Conservation (phyloP, 2,113 vertebrate genomes). For the Rhynchopsitta pachyrhyncha region DNA sequence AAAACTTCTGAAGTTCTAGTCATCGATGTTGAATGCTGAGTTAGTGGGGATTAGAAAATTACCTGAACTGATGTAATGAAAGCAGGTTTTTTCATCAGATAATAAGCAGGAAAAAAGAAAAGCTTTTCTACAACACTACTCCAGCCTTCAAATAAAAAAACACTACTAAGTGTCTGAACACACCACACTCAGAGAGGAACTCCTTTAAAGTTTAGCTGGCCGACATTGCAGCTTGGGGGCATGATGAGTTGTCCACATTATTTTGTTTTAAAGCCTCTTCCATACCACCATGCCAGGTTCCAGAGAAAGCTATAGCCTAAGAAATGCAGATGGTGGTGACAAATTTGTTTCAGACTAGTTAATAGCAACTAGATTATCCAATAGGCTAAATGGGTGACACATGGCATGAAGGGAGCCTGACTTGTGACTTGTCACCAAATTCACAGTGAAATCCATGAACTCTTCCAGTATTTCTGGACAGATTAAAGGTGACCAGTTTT, state of each 20-base stretch:
- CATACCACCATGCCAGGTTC: not conserved
- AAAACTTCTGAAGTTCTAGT: not conserved
- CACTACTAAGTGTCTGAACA: not conserved
- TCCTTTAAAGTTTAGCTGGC: not conserved
- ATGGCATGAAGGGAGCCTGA: fast-evolving
- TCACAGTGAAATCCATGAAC: not conserved
- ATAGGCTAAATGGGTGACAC: not conserved
- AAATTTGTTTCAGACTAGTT: not conserved
- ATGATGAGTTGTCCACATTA: not conserved
- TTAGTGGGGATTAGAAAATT: not conserved
- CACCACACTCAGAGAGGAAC: not conserved
- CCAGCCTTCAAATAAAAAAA: not conserved
- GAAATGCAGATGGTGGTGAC: not conserved
- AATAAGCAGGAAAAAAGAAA: not conserved
- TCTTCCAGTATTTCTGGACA: not conserved
- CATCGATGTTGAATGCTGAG: not conserved
- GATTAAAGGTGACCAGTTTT: not conserved
- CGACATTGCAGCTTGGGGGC: not conserved
- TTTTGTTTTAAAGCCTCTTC: not conserved
- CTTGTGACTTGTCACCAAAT: not conserved
- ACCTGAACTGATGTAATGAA: not conserved
- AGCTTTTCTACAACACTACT: not conserved
- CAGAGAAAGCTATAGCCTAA: not conserved
- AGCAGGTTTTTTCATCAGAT: not conserved
- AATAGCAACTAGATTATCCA: not conserved